Evolutionary conservation across 2,888 invertebrate genomes (phyloP), one percentile per base, ranked within the genome.

Genomic region (Acanthosoma haemorrhoidale): DNA sequence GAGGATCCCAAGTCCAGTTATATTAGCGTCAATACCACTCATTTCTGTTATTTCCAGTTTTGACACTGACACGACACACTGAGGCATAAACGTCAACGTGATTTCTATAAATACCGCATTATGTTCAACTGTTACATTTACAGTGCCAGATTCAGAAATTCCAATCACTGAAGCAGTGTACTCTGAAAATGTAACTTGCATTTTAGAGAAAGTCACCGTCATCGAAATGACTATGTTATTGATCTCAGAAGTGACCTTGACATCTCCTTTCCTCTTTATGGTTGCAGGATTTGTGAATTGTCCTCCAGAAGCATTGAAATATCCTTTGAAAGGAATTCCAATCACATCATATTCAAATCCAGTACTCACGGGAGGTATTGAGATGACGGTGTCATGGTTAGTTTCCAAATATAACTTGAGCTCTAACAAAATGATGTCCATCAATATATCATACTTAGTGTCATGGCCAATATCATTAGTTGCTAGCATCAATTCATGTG

Each of bases 1-100:
- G 31, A 73, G 38, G 11, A 73, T 29, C 4, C 71, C 68, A 5
- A 73, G 70, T 3, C 73, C 73, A 3, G 73, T 60, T 11, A 73
- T 71, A 13, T 71, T 34, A 15, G 66, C 51, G 4, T 15, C 18
- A 11, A 73, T 70, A 8, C 68, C 70, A 38, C 39, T 32, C 29
- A 72, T 60, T 41, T 70, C 16, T 8, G 3, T 66, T 16, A 72
- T 21, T 39, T 70, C 63, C 3, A 72, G 21, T 34, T 51, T 51
- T 4, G 72, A 36, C 29, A 72, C 15, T 11, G 51, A 43, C 13
- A 72, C 70, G 8, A 60, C 41, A n/a, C 72, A 72, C 3, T 70
- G 59, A n/a, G 72, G 72, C 13, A 41, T 32, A 29, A 34, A 60
- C n/a, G 21, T 29, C 38, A 68, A 9, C 11, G 38, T 59, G 5